Evolutionary conservation across 2,113 vertebrate genomes (phyloP), one percentile per base, ranked within the genome.

Genomic region (Furnarius figulus): DNA sequence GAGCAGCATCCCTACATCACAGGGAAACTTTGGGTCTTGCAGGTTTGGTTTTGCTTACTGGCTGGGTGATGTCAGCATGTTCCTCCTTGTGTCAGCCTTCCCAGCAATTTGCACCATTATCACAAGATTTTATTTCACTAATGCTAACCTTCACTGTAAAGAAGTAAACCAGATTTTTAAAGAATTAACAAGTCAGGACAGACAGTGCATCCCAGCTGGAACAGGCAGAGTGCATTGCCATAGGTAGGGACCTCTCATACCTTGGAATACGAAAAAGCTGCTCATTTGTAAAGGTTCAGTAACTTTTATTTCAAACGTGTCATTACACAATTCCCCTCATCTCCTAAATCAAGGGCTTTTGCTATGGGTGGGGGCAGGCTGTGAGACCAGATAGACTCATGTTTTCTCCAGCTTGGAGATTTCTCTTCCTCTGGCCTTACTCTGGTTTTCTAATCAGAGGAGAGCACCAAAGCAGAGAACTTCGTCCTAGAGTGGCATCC

Each of bases 171-270:
- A 37, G 47, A 55, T 73, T 40, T 87, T 18, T 44, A 66, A 74
- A 70, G 40, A 81, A 94, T n/a, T 10, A 44, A 40, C 44, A 70
- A 50, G 50, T 42, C 40, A 53, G 37, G n/a, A 47, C 18, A 40
- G 49, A 52, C 12, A 37, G 20, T 9, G 15, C 28, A 14, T 63
- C n/a, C 37, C 30, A 47, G 0, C 0, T 33, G 27, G 4, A 8
- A 31, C 39, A 68, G 24, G 10, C 28, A 81, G 40, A 62, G 39
- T 2, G 7, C 52, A 18, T 5, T 75, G 67, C 35, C 37, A 28
- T 56, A 85, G 77, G 52, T 1, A 55, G 61, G 21, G 49, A 47
- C 33, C 14, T 65, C 56, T 65, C 47, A 61, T 0, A 2, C 25
- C 42, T 84, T 22, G 1, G 2, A 12, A 37, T 12, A 42, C 0